phyloP scores from a whole-genome alignment of 1,140 invertebrate species.

The Aphidius ervi region DNA sequence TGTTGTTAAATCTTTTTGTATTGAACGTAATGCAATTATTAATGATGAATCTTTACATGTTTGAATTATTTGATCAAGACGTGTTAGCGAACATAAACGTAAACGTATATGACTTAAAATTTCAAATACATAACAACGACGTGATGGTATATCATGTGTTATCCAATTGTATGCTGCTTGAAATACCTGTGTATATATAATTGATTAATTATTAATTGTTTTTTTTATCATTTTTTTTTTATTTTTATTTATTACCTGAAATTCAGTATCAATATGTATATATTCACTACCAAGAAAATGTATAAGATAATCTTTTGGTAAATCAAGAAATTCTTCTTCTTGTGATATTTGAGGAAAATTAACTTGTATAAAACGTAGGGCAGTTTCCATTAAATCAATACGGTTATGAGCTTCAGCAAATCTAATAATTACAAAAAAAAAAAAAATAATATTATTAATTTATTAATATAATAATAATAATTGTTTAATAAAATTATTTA shows the following conservation, averaged over 20 bases:
- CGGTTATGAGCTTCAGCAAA: conserved; percentile 92
- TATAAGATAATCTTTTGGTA: conserved; percentile 76
- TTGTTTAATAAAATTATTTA: conserved; percentile 34
- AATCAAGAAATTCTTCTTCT: conserved; percentile 87
- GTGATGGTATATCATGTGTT: conserved; percentile 72
- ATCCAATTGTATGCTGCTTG: conserved; percentile 89
- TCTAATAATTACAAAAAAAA: conserved; percentile 46
- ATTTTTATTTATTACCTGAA: conserved; percentile 61
- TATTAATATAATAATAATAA: background rate
- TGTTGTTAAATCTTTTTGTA: conserved; percentile 74
- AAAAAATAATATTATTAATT: background rate
- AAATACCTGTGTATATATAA: conserved; percentile 63
- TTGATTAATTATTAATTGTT: conserved; percentile 31
- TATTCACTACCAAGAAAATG: conserved; percentile 82
- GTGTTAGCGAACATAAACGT: conserved; percentile 76
- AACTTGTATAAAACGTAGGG: conserved; percentile 79
- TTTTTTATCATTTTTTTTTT: conserved; percentile 3
- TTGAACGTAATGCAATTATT: conserved; percentile 73
- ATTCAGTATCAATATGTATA: conserved; percentile 86
- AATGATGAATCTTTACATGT: conserved; percentile 79
- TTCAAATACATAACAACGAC: conserved; percentile 82
- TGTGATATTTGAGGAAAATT: conserved; percentile 78
- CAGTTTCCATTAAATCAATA: conserved; percentile 71
- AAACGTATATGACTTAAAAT: conserved; percentile 80
- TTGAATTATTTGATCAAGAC: conserved; percentile 76